Conservation (phyloP, 2,888 invertebrate genomes). For the Baronia brevicornis region DNA sequence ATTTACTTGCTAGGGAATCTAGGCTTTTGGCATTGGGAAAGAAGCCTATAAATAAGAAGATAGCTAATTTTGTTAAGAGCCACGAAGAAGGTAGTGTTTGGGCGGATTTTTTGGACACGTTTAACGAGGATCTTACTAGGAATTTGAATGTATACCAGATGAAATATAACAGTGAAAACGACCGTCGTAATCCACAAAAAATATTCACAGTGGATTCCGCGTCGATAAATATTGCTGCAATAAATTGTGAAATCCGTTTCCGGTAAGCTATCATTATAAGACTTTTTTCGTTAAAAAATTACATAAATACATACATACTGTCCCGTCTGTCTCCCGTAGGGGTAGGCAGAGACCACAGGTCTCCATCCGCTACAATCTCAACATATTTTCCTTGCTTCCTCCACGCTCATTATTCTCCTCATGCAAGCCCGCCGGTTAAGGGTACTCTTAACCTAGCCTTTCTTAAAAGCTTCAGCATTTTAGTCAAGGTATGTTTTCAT, state of each 20-base stretch:
- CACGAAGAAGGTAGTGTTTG: conserved; percentile 42
- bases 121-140: conserved; percentile 55
- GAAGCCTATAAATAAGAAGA: conserved; percentile 54
- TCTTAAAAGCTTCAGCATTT: too few species aligned
- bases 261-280: too few species aligned
- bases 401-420: too few species aligned
- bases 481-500: too few species aligned
- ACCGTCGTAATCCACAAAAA: conserved; percentile 15
- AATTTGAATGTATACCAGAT: conserved; percentile 49
- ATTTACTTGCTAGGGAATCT: conserved; percentile 49
- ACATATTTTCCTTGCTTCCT: too few species aligned
- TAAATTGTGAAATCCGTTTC: conserved; percentile 25
- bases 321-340: neutral
- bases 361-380: too few species aligned
- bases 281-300: too few species aligned
- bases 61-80: conserved; percentile 42
- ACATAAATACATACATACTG: too few species aligned
- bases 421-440: too few species aligned
- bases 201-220: conserved; percentile 32
- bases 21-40: conserved; percentile 46
- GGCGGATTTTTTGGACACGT: conserved; percentile 44
- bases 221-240: conserved; percentile 30
- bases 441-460: too few species aligned
- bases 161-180: conserved; percentile 24
- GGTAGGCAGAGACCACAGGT: too few species aligned